Evolutionary conservation across 2,797 vertebrate species (phyloP).

Genomic region (Enteromius paludinosus): DNA sequence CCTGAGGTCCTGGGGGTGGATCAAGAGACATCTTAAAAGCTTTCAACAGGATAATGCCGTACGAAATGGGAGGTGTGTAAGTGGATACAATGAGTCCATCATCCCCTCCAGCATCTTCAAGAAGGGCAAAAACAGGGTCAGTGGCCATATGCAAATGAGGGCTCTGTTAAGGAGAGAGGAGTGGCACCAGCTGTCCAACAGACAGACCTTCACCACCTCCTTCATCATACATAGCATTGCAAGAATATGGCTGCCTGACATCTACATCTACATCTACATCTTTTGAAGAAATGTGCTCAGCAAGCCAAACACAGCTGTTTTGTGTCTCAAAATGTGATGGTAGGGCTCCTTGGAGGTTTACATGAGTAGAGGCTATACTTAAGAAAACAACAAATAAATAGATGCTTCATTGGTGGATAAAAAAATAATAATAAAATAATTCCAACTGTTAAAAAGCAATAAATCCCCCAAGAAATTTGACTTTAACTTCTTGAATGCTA

Average conservation of each 20-base stretch:
- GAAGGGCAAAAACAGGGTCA: conserved; percentile 60
- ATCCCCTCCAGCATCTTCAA: conserved; percentile 44
- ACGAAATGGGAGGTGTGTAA: conserved; percentile 28
- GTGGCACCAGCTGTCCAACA: conserved; percentile 64
- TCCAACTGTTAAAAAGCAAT: neutral
- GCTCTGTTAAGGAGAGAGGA: conserved; percentile 58
- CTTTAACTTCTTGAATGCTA: neutral
- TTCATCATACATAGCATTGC: conserved; percentile 12
- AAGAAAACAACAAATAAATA: neutral
- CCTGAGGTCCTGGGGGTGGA: neutral
- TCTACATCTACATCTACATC: neutral
- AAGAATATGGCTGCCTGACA: conserved; percentile 14
- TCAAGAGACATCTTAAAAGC: conserved; percentile 1
- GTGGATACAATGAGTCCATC: conserved; percentile 39
- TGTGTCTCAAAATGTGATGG: neutral
- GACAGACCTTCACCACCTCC: conserved; percentile 56
- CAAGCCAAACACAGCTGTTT: neutral
- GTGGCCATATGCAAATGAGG: conserved; percentile 63
- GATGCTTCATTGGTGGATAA: neutral
- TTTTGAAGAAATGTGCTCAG: conserved; percentile 5
- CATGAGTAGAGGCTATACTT: neutral
- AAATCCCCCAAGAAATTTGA: neutral
- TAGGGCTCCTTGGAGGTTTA: neutral
- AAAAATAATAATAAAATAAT: neutral
- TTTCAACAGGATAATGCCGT: neutral